Evolutionary conservation across 2,113 vertebrate species (phyloP), one percentile per base, ranked within the genome.

Genomic region (Corythoichthys intestinalis): DNA sequence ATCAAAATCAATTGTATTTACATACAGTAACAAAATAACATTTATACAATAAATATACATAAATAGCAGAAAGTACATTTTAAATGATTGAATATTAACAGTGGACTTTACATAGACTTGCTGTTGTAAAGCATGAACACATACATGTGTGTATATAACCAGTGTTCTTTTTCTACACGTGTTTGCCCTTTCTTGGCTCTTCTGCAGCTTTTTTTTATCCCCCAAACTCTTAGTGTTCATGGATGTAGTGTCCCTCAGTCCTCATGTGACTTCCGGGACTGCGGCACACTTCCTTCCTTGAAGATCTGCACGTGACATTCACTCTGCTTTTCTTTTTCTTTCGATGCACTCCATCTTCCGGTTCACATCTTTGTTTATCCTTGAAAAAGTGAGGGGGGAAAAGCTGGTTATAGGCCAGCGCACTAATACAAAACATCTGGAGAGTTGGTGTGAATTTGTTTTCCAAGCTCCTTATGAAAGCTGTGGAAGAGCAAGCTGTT

Each of bases 341-440:
- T 88, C 53, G 3, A 91, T 53, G 17, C 87, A 90, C 69, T 74
- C 85, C 52, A 34, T 84, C 62, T 86, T 90, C 28, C 80, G 79
- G 52, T 50, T 85, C 68, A 83, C 71, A 2, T 87, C 76, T 81
- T 74, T 91, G 68, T 89, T 85, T 82, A 87, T 89, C 64, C 88
- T 91, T 28, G 41, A 67, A 69, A 53, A 54, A 69, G 61, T 0
- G 63, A 70, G 65, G 64, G 47, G 57, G 35, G 37, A 5, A 58
- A 77, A 81, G 2, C 41, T 70, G 73, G 73, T 35, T 63, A 82
- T 28, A 84, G 71, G 69, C 80, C 82, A 85, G 57, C 57, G 37
- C 15, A 52, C 61, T 79, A 84, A 84, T 52, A 41, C 1, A n/a
- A 71, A 85, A 83, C 86, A 87, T 85, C 77, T 87, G 86, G 67